A percentile compares a stretch with the other conserved stretches of the same genome.
Evolutionary conservation across 2,797 vertebrate genomes (phyloP).

Genomic region (Eutrigla gurnardus): DNA sequence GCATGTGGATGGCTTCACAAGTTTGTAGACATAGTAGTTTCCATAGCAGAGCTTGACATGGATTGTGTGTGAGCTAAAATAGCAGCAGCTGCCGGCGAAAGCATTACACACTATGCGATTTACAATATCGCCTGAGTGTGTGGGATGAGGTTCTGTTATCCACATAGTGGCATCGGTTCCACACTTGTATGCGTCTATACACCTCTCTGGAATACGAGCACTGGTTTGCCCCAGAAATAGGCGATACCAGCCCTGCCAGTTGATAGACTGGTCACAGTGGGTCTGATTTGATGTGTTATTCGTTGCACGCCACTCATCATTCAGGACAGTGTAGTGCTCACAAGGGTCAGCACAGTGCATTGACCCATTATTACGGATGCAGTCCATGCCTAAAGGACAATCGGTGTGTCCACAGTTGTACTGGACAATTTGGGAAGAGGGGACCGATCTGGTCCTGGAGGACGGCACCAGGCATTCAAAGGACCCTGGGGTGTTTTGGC

Average conservation of each 20-base stretch:
- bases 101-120: conserved; percentile 36
- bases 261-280: conserved; percentile 30
- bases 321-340: conserved; percentile 50
- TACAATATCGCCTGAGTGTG: conserved; percentile 49
- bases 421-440: conserved; percentile 26
- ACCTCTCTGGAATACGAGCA: conserved; percentile 70
- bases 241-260: conserved; percentile 77
- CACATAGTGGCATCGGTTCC: conserved; percentile 67
- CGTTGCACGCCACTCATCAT: conserved; percentile 69
- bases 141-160: conserved; percentile 61
- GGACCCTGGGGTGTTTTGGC: conserved; percentile 69
- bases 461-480: conserved; percentile 44
- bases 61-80: background rate
- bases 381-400: conserved; percentile 68
- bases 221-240: conserved; percentile 48
- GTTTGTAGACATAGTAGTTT: conserved; percentile 74
- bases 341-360: conserved; percentile 70
- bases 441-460: background rate
- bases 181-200: conserved; percentile 45
- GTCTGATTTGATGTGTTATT: background rate
- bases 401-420: conserved; percentile 36
- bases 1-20: conserved; percentile 14
- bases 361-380: conserved; percentile 27
- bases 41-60: conserved; percentile 73
- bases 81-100: background rate